phyloP scores from a whole-genome alignment of 2,113 vertebrate genomes.

The Mustela lutreola region DNA sequence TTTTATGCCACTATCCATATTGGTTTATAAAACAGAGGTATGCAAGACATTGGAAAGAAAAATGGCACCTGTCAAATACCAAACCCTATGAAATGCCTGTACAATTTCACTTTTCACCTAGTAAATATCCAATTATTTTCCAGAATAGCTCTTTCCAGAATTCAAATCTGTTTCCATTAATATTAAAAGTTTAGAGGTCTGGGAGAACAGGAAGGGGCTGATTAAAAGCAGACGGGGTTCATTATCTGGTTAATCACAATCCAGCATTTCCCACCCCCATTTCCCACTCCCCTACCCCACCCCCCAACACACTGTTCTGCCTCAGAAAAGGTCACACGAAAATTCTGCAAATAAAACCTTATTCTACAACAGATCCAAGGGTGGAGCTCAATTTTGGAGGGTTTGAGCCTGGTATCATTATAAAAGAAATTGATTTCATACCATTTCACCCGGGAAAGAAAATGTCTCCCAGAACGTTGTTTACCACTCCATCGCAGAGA shows the following conservation, averaged over 20 bases:
- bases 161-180: conserved; percentile 90
- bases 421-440: conserved; percentile 80
- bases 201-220: conserved; percentile 89
- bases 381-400: conserved; percentile 68
- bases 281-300: neutral
- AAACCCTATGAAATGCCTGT: conserved; percentile 88
- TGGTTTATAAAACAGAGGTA: conserved; percentile 88
- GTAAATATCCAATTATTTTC: conserved; percentile 90
- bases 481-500: neutral
- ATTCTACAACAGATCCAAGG: conserved; percentile 80
- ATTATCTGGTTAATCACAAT: conserved; percentile 90
- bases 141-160: conserved; percentile 88
- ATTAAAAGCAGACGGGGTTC: conserved; percentile 90
- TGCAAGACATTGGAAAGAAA: conserved; percentile 89
- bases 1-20: conserved; percentile 82
- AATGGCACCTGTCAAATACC: conserved; percentile 91
- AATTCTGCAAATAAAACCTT: conserved; percentile 86
- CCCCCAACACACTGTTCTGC: conserved; percentile 70
- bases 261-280: conserved; percentile 77
- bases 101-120: conserved; percentile 91
- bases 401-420: conserved; percentile 60
- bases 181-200: conserved; percentile 89
- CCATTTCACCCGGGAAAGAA: conserved; percentile 8
- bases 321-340: conserved; percentile 84
- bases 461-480: conserved; percentile 44